phyloP scores from a whole-genome alignment of 2,888 invertebrate species.

The Philhelius pedissequus region DNA sequence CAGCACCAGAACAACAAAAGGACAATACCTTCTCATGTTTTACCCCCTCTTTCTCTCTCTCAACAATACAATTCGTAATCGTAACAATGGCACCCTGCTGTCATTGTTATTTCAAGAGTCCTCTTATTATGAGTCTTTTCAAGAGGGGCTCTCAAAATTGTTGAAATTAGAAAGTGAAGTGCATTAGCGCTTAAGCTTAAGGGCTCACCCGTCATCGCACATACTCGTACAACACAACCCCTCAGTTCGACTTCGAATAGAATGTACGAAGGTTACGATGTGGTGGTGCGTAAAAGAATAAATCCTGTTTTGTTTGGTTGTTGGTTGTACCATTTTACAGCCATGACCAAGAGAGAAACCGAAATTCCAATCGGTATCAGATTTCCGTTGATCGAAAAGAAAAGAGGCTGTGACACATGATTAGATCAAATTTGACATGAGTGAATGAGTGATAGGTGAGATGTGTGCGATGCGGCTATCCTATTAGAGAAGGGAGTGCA shows the following conservation, averaged over 20 bases:
- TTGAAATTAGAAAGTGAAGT: slow-evolving; percentile 64
- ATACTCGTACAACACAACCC: neutral
- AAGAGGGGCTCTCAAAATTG: slow-evolving; percentile 27
- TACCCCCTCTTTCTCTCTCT: slow-evolving; percentile 6
- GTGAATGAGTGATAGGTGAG: slow-evolving; percentile 56
- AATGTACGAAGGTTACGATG: neutral
- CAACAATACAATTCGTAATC: slow-evolving; percentile 51
- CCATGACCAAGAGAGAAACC: slow-evolving; percentile 25
- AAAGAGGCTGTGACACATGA: slow-evolving; percentile 64
- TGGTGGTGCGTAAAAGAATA: slow-evolving; percentile 51
- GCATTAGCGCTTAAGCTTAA: slow-evolving; percentile 62
- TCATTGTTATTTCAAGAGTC: slow-evolving; percentile 62
- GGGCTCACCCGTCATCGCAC: slow-evolving; percentile 2
- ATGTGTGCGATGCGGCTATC: slow-evolving; percentile 16
- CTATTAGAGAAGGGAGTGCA: neutral
- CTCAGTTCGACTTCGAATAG: neutral
- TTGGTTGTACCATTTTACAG: slow-evolving; percentile 62
- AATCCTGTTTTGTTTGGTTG: slow-evolving; percentile 52
- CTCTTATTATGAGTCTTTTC: slow-evolving; percentile 21
- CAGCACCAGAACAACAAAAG: slow-evolving; percentile 62
- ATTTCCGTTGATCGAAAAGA: slow-evolving; percentile 34
- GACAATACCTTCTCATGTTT: slow-evolving; percentile 47
- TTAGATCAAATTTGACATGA: slow-evolving; percentile 68
- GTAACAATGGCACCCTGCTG: slow-evolving; percentile 60
- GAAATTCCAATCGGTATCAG: slow-evolving; percentile 58